Percentiles rank a stretch among this genome's conserved stretches.
Conservation (phyloP, 2,888 invertebrate species). For the Calliopum simillimum region DNA sequence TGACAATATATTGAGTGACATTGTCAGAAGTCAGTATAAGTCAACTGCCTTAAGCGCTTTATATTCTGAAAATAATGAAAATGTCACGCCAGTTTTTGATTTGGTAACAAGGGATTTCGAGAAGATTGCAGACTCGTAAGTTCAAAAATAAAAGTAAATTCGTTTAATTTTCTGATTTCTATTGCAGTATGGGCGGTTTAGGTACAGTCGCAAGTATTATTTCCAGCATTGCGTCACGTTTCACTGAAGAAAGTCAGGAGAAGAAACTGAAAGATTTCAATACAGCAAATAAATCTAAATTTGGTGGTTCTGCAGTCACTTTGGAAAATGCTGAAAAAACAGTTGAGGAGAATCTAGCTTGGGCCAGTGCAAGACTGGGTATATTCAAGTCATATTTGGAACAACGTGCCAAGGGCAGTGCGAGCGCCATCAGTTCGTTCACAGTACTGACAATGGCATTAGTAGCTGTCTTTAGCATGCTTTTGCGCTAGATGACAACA, state of each 20-base stretch:
- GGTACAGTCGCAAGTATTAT: constrained; percentile 59
- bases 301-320: constrained; percentile 55
- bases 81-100: constrained; percentile 70
- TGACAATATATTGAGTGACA: constrained; percentile 67
- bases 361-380: constrained; percentile 55
- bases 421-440: constrained; percentile 38
- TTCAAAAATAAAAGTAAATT: constrained; percentile 8
- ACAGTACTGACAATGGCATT: constrained; percentile 51
- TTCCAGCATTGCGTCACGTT: constrained; percentile 60
- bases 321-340: constrained; percentile 54
- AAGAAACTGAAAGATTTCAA: constrained; percentile 54
- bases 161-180: constrained; percentile 1
- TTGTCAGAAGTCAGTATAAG: constrained; percentile 64
- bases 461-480: constrained; percentile 45
- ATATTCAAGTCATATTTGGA: constrained; percentile 53
- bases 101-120: constrained; percentile 64
- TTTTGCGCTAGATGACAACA: constrained; percentile 42
- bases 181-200: constrained; percentile 58
- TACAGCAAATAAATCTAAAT: constrained; percentile 49
- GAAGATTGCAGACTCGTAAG: constrained; percentile 58
- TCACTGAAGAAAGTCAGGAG: constrained; percentile 58
- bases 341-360: constrained; percentile 60
- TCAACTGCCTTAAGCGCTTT: constrained; percentile 66
- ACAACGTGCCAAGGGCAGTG: constrained; percentile 33
- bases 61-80: constrained; percentile 70